phyloP scores from a whole-genome alignment of 2,888 invertebrate genomes.

The Mylabris sibirica region DNA sequence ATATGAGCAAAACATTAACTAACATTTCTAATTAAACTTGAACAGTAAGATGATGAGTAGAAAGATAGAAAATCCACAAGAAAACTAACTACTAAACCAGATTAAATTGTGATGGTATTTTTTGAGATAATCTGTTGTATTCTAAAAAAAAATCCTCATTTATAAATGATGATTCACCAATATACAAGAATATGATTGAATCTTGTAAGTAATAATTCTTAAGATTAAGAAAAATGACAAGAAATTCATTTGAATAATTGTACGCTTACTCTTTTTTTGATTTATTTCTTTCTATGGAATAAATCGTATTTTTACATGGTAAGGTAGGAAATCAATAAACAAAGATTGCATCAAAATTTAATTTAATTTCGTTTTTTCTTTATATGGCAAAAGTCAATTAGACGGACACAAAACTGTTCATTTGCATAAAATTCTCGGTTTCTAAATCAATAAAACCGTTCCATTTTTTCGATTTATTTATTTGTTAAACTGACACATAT shows the following conservation, averaged over 20 bases:
- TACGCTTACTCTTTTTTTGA: background rate
- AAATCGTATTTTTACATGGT: background rate
- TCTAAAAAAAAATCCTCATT: too few species aligned
- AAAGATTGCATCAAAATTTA: background rate
- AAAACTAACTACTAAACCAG: slow-evolving; percentile 22
- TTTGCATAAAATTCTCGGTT: background rate
- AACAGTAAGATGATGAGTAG: slow-evolving; percentile 21
- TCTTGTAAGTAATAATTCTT: background rate
- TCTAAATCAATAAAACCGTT: background rate
- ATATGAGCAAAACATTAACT: slow-evolving; percentile 33
- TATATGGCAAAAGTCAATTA: background rate
- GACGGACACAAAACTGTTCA: background rate
- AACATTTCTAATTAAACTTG: slow-evolving; percentile 46
- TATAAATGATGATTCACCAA: too few species aligned
- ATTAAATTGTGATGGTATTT: slow-evolving; percentile 20
- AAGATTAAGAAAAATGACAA: background rate
- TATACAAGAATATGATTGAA: too few species aligned
- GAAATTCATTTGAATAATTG: slow-evolving; percentile 3
- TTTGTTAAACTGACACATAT: background rate
- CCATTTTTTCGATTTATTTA: background rate
- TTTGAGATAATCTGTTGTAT: background rate
- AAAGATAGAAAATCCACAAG: slow-evolving; percentile 15
- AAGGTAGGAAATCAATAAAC: background rate
- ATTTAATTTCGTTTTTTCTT: background rate
- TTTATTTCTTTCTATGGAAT: background rate